Evolutionary conservation across 2,888 invertebrate species (phyloP), one percentile per base, ranked within the genome.

Genomic region (Agelastica alni): DNA sequence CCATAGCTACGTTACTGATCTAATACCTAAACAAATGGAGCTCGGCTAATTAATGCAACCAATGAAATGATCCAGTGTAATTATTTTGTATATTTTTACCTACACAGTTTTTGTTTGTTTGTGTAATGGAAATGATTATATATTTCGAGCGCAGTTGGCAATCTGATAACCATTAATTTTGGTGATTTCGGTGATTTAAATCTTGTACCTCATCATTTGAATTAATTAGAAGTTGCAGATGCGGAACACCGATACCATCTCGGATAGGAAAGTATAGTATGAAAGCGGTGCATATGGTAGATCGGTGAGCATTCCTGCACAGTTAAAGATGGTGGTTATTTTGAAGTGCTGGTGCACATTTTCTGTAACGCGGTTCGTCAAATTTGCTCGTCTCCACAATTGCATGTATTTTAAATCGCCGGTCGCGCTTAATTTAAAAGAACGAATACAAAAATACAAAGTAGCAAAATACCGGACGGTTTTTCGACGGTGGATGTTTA

Each of bases 21-120:
- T 12, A 20, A 20, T 51, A 37, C 28, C 39, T 31, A 37, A 30
- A 51, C 45, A 51, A 51, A 51, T 45, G 37, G 39, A 44, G 14
- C 20, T 10, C 1, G 10, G 20, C 20, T 45, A 45, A 51, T 51
- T 51, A 51, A 42, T 30, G 30, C 36, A 9, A 22, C 44, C 51
- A 45, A 51, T 51, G 18, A 37, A 44, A 45, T 37, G 34, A 37
- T 39, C 20, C n/a, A 20, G 18, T 6, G 17, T 37, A 39, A 39
- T 39, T 39, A 39, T 39, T 39, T 39, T 20, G 37, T 39, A 12
- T 20, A 20, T 20, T 39, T 39, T 39, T 39, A 39, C 20, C 18
- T 18, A 18, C n/a, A n/a, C 18, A 36, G 20, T 56, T 51, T 55
- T 51, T 47, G 56, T 56, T 47, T 51, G 56, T 56, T 56, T 32